Conservation (phyloP, 2,113 vertebrate species). For the Trachemys scripta region DNA sequence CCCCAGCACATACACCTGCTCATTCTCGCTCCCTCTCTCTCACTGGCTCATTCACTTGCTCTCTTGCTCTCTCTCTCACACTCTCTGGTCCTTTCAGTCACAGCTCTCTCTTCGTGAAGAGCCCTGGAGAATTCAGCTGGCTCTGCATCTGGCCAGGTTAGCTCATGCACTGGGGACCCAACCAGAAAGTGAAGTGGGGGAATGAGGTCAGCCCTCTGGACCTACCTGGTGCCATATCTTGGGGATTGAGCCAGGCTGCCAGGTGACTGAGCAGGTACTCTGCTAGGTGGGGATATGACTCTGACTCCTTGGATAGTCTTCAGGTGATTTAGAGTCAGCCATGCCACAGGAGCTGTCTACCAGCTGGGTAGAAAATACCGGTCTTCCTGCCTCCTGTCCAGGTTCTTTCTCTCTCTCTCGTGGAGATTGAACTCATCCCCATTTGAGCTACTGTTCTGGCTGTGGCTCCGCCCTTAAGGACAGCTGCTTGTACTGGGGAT, state of each 20-base stretch:
- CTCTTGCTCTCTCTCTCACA: fast-evolving
- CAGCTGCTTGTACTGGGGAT: neutral
- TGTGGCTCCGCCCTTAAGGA: neutral
- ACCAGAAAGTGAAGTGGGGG: fast-evolving
- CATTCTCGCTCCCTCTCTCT: neutral
- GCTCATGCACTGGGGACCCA: neutral
- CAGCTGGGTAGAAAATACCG: neutral
- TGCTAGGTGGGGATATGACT: neutral
- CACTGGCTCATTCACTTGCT: neutral
- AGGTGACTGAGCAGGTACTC: neutral
- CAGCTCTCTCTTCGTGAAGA: neutral
- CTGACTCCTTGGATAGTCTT: neutral
- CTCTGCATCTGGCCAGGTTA: neutral
- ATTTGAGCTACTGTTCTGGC: neutral
- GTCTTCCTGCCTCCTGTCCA: neutral
- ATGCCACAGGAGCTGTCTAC: neutral
- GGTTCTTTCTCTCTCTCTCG: neutral
- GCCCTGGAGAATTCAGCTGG: constrained; percentile 8
- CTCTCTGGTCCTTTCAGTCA: fast-evolving
- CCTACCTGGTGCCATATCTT: neutral
- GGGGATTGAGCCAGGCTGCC: neutral
- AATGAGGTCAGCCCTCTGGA: fast-evolving
- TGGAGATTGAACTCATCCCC: neutral
- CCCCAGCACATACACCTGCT: neutral
- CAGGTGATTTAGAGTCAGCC: neutral